phyloP scores from a whole-genome alignment of 2,113 vertebrate species.

The Rana temporaria region DNA sequence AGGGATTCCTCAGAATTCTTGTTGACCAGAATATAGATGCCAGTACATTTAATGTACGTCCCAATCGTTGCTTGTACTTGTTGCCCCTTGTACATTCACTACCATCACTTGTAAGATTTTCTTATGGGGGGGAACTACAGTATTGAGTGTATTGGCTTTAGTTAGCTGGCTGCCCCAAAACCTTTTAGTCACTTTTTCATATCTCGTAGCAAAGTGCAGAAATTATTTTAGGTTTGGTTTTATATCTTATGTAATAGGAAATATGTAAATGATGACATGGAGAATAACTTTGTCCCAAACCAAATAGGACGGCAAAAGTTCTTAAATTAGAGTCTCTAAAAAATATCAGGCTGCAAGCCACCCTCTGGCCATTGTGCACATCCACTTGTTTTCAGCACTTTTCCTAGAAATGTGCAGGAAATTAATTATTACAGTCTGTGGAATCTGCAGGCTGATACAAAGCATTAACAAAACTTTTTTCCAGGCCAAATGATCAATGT shows the following conservation, averaged over 20 bases:
- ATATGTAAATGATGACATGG: too few species aligned
- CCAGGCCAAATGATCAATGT: background rate
- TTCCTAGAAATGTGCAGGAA: background rate
- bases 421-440: background rate
- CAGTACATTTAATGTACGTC: background rate
- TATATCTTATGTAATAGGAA: too few species aligned
- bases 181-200: too few species aligned
- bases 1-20: background rate
- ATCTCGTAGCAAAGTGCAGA: too few species aligned
- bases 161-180: too few species aligned
- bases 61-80: conserved; percentile 1
- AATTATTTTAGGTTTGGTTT: too few species aligned
- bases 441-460: background rate
- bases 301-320: background rate
- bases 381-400: too few species aligned
- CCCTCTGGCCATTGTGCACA: background rate
- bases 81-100: background rate
- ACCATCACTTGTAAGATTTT: conserved; percentile 7
- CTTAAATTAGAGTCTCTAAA: too few species aligned
- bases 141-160: too few species aligned
- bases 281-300: too few species aligned
- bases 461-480: too few species aligned
- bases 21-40: background rate
- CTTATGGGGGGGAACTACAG: too few species aligned
- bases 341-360: background rate